Base-by-base conservation (phyloP, 2,888 invertebrate species). In the Drosophila pegasa region DNA sequence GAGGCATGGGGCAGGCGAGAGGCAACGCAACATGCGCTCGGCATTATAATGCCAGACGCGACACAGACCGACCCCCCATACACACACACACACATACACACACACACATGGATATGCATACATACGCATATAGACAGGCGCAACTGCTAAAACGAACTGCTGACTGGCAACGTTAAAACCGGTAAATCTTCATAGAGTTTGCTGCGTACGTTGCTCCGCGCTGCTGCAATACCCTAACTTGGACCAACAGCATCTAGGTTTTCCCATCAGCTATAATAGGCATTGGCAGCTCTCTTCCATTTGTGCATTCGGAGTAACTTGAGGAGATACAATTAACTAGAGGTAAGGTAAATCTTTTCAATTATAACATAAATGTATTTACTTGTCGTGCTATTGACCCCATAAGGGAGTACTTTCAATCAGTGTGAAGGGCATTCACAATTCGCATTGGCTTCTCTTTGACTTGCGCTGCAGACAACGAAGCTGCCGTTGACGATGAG, bases 131-230 rank as follows among this genome's bases (percentile, higher is more conserved):
- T 27, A 62, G 47, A 38, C 60, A 57, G 38, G 62, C 38, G 59
- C 62, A 58, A 64, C 67, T 67, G 70, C 68, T 71, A 38, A 57
- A 75, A 51, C 68, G 72, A 80, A 86, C 88, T 84, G 83, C 83
- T 87, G 87, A 84, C 84, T 87, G 84, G 87, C 87, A 87, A 81
- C 75, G 85, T 82, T 88, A 82, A 87, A 84, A 87, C 87, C 88
- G 87, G 88, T 87, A 88, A 87, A 87, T 88, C 87, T 88, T 87
- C 85, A 79, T 88, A 79, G 87, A 82, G 82, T 61, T 80, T 74
- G 75, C 73, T 73, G 75, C 81, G 79, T 72, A 77, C 81, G 54
- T 75, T 71, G 76, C 67, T 75, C 75, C 57, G 62, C 40, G 6
- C 54, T 40, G 59, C 37, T 60, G 16, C 1, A 50, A 66, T 75